A percentile compares a stretch with the other conserved stretches of the same genome.
phyloP scores from a whole-genome alignment of 1,140 invertebrate genomes.

The Lutraria rhynchaena region DNA sequence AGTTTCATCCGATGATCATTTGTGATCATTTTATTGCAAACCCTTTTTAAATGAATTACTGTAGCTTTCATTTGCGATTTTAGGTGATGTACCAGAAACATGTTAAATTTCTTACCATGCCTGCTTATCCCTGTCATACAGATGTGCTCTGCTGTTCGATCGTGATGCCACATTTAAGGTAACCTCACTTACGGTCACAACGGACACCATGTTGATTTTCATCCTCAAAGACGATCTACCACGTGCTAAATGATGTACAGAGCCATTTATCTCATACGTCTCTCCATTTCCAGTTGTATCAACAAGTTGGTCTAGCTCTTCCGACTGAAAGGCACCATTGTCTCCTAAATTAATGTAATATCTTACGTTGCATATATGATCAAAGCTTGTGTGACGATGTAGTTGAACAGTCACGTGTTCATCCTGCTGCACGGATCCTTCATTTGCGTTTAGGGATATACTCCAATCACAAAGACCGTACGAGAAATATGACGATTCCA shows the following conservation, averaged over 20 bases:
- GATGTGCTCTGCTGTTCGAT: slow-evolving; percentile 84
- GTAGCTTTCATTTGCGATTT: no score
- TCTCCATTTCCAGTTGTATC: slow-evolving; percentile 84
- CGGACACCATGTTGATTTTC: slow-evolving; percentile 89
- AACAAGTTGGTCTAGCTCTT: slow-evolving; percentile 90
- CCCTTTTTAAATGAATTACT: no score
- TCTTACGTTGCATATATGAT: slow-evolving; percentile 89
- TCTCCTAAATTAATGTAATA: slow-evolving; percentile 89
- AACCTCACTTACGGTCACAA: slow-evolving; percentile 87
- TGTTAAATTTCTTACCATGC: slow-evolving; percentile 88
- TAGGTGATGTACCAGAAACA: not conserved
- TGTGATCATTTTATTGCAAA: no score
- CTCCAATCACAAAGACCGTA: slow-evolving; percentile 94
- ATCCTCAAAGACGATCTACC: slow-evolving; percentile 84
- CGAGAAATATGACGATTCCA: slow-evolving; percentile 89
- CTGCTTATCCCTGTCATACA: slow-evolving; percentile 93
- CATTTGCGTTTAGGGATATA: slow-evolving; percentile 87
- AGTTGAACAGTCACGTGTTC: slow-evolving; percentile 85
- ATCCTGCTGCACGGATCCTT: slow-evolving; percentile 80
- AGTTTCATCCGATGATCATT: no score
- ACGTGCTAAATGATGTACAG: slow-evolving; percentile 70
- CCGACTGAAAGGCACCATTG: slow-evolving; percentile 88
- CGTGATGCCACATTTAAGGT: slow-evolving; percentile 71
- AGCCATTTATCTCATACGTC: slow-evolving; percentile 67
- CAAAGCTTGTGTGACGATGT: slow-evolving; percentile 90